A percentile compares a stretch with the other conserved stretches of the same genome.
Conservation (phyloP, 2,113 vertebrate species). For the Eulemur macaco region DNA sequence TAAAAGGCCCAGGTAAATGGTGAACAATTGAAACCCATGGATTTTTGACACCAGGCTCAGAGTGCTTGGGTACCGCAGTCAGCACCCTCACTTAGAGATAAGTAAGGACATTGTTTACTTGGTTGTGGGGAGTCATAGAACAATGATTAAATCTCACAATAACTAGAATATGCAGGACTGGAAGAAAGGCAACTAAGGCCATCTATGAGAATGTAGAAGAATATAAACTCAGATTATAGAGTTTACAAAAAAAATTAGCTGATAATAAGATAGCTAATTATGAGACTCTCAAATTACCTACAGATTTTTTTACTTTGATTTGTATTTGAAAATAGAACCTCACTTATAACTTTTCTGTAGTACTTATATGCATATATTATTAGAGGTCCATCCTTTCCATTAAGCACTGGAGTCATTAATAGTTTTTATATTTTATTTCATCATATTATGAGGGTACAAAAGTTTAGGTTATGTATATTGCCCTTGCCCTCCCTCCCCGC, state of each 20-base stretch:
- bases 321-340: slow-evolving; percentile 25
- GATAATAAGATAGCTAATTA: background rate
- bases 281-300: background rate
- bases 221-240: background rate
- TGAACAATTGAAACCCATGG: background rate
- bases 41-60: background rate
- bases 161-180: background rate
- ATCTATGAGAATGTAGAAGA: background rate
- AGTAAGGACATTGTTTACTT: background rate
- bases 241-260: background rate
- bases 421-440: background rate
- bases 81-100: background rate
- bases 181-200: background rate
- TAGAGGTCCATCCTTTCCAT: background rate
- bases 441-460: no score
- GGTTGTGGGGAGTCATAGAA: background rate
- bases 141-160: background rate
- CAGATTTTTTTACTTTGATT: background rate
- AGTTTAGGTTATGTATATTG: no score
- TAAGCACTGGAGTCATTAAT: background rate
- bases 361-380: background rate
- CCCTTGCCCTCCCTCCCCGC: no score
- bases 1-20: background rate
- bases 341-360: background rate
- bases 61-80: background rate